Percentiles rank a stretch among this genome's conserved stretches.
Conservation (phyloP, 2,797 vertebrate genomes). For the Acipenser transmontanus region DNA sequence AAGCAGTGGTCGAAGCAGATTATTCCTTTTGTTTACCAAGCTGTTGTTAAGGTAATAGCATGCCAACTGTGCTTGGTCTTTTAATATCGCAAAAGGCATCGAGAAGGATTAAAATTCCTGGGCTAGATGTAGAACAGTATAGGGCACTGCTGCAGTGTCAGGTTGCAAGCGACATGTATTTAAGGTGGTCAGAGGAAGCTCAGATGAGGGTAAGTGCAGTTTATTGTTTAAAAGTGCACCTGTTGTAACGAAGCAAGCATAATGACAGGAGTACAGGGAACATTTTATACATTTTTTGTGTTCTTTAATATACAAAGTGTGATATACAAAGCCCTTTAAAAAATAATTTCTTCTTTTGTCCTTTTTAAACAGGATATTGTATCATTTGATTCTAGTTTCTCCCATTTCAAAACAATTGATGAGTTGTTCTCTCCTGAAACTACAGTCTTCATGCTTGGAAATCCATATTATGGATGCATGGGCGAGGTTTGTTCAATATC, state of each 20-base stretch:
- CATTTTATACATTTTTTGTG: neutral
- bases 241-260: too few relatives aligned
- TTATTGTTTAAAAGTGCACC: too few relatives aligned
- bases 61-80: too few relatives aligned
- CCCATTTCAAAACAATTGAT: slow-evolving; percentile 75
- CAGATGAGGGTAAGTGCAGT: too few relatives aligned
- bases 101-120: too few relatives aligned
- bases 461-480: slow-evolving; percentile 87
- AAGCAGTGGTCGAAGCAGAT: slow-evolving; percentile 95
- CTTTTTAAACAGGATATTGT: slow-evolving; percentile 67
- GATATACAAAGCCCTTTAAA: neutral
- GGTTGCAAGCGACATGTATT: too few relatives aligned
- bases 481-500: slow-evolving; percentile 75
- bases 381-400: slow-evolving; percentile 76
- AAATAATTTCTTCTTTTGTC: neutral
- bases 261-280: neutral
- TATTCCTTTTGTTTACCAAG: slow-evolving; percentile 84
- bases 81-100: too few relatives aligned
- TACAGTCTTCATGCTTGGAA: slow-evolving; percentile 88
- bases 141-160: too few relatives aligned
- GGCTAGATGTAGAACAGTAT: too few relatives aligned
- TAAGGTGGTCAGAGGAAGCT: too few relatives aligned
- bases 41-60: slow-evolving; percentile 77
- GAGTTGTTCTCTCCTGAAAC: slow-evolving; percentile 80
- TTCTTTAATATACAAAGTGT: neutral